Conservation (phyloP, 2,113 vertebrate genomes). For the Herpailurus yagouaroundi region DNA sequence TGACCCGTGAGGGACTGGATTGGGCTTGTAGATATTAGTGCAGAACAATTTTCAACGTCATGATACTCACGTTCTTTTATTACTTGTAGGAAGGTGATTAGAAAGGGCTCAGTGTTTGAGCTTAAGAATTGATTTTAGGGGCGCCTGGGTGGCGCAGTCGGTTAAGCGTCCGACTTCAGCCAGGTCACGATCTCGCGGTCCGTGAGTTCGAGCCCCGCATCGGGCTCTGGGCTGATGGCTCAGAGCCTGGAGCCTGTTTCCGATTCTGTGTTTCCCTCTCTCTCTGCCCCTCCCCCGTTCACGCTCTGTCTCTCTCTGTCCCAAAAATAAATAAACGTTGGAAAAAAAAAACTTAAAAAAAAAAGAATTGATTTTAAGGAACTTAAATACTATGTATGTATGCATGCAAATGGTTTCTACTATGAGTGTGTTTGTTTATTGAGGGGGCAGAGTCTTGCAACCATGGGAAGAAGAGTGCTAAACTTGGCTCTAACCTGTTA, state of each 20-base stretch:
- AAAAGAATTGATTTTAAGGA: constrained; percentile 36
- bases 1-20: background rate
- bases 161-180: too few species aligned
- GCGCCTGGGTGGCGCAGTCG: too few species aligned
- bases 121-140: constrained; percentile 18
- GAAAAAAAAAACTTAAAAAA: too few species aligned
- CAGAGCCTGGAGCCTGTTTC: too few species aligned
- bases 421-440: background rate
- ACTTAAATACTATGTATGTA: background rate
- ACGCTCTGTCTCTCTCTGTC: too few species aligned
- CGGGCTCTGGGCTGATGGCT: too few species aligned
- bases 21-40: background rate
- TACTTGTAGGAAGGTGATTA: background rate
- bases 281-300: too few species aligned
- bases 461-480: background rate
- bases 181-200: too few species aligned
- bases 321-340: too few species aligned
- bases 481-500: background rate
- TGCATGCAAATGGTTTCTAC: background rate
- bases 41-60: background rate
- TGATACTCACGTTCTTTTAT: background rate
- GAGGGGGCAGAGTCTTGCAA: background rate
- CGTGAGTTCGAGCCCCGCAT: too few species aligned
- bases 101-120: background rate
- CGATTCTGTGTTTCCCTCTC: too few species aligned